Conservation (phyloP, 2,113 vertebrate species). For the Mustela nigripes region DNA sequence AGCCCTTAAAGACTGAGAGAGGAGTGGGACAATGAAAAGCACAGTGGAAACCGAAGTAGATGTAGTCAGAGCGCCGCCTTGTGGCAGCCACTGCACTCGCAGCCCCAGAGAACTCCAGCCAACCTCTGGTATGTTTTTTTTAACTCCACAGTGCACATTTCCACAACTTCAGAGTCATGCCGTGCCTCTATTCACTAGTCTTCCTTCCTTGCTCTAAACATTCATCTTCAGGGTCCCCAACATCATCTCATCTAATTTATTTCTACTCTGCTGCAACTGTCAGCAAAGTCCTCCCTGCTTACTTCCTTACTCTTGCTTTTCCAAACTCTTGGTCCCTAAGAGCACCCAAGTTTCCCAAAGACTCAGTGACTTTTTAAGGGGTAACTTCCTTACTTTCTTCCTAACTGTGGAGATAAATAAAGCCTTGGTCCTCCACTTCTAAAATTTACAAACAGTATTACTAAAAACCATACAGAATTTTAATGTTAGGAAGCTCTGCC, state of each 20-base stretch:
- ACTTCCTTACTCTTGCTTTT: background rate
- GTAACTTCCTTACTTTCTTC: background rate
- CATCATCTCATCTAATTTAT: background rate
- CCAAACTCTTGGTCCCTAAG: background rate
- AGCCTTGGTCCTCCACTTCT: background rate
- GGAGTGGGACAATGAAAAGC: background rate
- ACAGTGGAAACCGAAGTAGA: rapidly evolving
- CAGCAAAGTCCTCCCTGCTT: background rate
- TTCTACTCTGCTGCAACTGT: background rate
- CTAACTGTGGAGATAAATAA: background rate
- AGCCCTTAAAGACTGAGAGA: background rate
- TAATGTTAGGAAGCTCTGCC: background rate
- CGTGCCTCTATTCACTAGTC: background rate
- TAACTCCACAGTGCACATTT: background rate
- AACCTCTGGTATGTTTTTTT: background rate
- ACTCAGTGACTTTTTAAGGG: background rate
- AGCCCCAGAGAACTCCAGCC: background rate
- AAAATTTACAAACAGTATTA: background rate
- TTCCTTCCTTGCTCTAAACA: background rate
- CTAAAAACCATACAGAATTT: slow-evolving; percentile 31
- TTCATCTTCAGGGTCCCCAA: background rate
- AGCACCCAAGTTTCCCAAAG: background rate
- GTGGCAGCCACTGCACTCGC: slow-evolving; percentile 16
- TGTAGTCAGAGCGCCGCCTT: slow-evolving; percentile 73
- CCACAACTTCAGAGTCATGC: background rate